Base-by-base conservation (phyloP, 2,888 invertebrate species). In the Fragum fragum region DNA sequence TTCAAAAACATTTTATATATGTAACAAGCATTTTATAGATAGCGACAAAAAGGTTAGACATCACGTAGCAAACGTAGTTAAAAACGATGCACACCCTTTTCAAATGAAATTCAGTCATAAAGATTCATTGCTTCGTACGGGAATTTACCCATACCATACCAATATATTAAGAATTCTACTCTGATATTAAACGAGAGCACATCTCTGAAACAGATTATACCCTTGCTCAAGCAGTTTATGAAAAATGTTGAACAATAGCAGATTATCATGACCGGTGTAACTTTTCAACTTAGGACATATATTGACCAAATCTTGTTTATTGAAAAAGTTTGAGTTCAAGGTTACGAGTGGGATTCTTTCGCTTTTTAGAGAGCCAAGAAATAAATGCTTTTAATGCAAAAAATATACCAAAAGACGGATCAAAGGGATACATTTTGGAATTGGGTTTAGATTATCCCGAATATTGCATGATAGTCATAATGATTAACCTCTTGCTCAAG, bases 361-460 rank as follows among this genome's bases (percentile, higher is more conserved):
- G 73, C 57, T 91, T 90, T 83, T 72, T 88, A 57, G 39, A 36
- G 57, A 21, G 69, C 14, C 75, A 80, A 53, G 79, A 85, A 82
- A 73, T 79, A 11, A 29, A 68, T 28, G 29, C 29, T n/a, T 77
- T 79, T 68, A 68, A 85, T 70, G 23, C 72, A 7, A 26, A 0
- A 53, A 61, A 7, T 26, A 29, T 77, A 39, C 57, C 72, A 55
- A 63, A 72, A 63, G 66, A 80, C 69, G 57, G 47, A 9, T 73
- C 80, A n/a, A 75, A 61, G 52, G 80, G 94, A 0, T 94, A 93
- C 80, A 92, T 95, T 53, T 87, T 95, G 3, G 94, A 95, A 83
- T 94, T 95, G 3, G 95, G 95, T 81, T 77, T 95, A 28, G 89
- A 93, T 61, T 95, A 95, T 88, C 94, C 95, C 3, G 26, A 88